phyloP scores from a whole-genome alignment of 2,888 invertebrate genomes.

The Lasius platythorax region DNA sequence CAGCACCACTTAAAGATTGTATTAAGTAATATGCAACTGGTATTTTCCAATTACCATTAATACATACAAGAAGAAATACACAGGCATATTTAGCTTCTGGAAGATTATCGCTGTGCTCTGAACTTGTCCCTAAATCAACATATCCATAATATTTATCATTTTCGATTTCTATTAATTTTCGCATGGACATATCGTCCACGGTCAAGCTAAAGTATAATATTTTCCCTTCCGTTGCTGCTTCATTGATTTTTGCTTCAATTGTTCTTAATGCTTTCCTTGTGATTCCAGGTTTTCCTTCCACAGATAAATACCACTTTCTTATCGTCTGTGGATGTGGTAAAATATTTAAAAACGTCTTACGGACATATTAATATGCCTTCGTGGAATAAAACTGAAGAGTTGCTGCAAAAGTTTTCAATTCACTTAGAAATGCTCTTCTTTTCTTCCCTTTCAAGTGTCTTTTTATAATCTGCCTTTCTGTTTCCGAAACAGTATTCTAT shows the following conservation, averaged over 20 bases:
- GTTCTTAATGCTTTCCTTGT: slow-evolving; percentile 18
- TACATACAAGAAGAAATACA: no score
- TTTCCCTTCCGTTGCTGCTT: background rate
- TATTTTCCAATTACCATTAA: no score
- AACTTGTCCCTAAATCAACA: no score
- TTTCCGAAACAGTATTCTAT: background rate
- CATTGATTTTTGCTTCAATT: slow-evolving; percentile 28
- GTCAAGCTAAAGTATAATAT: slow-evolving; percentile 28
- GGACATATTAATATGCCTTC: slow-evolving; percentile 23
- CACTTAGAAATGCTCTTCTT: background rate
- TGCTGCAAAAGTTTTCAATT: slow-evolving; percentile 1
- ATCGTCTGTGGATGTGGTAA: slow-evolving; percentile 28
- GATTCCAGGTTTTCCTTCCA: slow-evolving; percentile 13
- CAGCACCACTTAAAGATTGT: no score
- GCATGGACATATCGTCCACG: slow-evolving; percentile 24
- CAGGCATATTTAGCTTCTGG: no score
- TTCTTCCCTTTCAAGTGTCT: background rate
- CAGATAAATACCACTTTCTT: slow-evolving; percentile 21
- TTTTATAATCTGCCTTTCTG: background rate
- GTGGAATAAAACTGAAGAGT: slow-evolving; percentile 18
- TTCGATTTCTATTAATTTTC: slow-evolving; percentile 8
- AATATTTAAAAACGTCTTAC: slow-evolving; percentile 5
- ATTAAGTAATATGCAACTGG: no score
- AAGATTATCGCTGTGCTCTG: no score
- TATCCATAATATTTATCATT: background rate